Evolutionary conservation across 1,140 invertebrate species (phyloP).

Genomic region (Teleogryllus occipitalis): DNA sequence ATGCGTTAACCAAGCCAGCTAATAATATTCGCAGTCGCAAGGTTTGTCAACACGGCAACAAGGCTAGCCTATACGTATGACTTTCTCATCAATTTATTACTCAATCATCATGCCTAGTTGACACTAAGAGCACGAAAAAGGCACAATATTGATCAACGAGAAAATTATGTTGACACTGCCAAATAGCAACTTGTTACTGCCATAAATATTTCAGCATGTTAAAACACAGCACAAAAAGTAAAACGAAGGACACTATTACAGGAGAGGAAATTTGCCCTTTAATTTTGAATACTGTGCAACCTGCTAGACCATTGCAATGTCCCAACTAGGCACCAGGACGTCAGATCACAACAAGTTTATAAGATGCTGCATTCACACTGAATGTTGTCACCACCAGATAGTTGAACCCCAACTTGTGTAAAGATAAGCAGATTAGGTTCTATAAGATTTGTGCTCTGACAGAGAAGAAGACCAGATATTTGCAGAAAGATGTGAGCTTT

Average conservation of each 20-base stretch:
- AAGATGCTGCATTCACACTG: neutral
- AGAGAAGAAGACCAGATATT: neutral
- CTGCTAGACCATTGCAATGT: neutral
- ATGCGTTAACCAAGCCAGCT: constrained; percentile 20
- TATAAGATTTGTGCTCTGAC: neutral
- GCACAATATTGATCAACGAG: neutral
- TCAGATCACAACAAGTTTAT: neutral
- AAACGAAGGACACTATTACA: neutral
- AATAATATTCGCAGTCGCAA: constrained; percentile 5
- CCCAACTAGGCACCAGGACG: neutral
- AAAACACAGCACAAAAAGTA: neutral
- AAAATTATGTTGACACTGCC: neutral
- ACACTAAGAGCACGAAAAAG: neutral
- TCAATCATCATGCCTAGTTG: constrained; percentile 1
- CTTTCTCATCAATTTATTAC: neutral
- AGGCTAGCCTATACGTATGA: neutral
- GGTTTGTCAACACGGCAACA: neutral
- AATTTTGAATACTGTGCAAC: neutral
- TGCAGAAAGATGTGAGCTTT: neutral
- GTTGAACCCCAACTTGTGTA: neutral
- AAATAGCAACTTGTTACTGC: neutral
- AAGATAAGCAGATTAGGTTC: neutral
- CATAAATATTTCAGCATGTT: neutral
- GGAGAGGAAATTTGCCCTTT: neutral
- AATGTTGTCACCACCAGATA: constrained; percentile 10